A percentile compares a stretch with the other conserved stretches of the same genome.
Evolutionary conservation across 2,113 vertebrate species (phyloP).

Genomic region (Glareola pratincola): DNA sequence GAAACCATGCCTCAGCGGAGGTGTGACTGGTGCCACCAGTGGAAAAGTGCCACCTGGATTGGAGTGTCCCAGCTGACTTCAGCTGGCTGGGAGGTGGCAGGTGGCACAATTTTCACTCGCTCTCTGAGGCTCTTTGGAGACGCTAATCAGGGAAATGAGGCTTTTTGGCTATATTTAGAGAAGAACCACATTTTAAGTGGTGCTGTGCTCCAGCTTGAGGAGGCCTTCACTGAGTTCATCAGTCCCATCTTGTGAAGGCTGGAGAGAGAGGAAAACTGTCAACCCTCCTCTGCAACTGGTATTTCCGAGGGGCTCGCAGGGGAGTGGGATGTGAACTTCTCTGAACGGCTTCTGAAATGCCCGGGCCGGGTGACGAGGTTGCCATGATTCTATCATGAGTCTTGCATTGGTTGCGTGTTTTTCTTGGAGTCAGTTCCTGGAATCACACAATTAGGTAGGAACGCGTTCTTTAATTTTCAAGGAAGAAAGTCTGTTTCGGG

Average conservation of each 20-base stretch:
- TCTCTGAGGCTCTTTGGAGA: not conserved
- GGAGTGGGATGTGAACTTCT: not conserved
- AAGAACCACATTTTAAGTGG: fast-evolving
- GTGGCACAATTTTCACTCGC: not conserved
- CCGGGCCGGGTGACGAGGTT: not conserved
- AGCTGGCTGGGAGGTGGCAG: not conserved
- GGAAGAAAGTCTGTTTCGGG: slow-evolving; percentile 41
- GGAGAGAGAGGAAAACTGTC: not conserved
- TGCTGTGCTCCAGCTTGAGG: not conserved
- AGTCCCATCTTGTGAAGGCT: not conserved
- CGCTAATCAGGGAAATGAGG: not conserved
- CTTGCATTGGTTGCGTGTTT: slow-evolving; percentile 16
- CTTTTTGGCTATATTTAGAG: not conserved
- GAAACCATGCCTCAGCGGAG: not conserved
- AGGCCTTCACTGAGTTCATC: not conserved
- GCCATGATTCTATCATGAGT: slow-evolving; percentile 32
- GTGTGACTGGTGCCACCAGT: not conserved
- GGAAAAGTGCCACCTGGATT: not conserved
- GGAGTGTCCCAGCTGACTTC: not conserved
- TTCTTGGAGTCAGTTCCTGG: slow-evolving; percentile 61
- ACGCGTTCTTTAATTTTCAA: slow-evolving; percentile 40
- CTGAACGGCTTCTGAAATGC: not conserved
- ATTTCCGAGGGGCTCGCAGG: fast-evolving
- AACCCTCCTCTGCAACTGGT: not conserved
- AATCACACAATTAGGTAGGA: slow-evolving; percentile 61